phyloP scores from a whole-genome alignment of 2,888 invertebrate species.

The Dasysyrphus albostriatus region DNA sequence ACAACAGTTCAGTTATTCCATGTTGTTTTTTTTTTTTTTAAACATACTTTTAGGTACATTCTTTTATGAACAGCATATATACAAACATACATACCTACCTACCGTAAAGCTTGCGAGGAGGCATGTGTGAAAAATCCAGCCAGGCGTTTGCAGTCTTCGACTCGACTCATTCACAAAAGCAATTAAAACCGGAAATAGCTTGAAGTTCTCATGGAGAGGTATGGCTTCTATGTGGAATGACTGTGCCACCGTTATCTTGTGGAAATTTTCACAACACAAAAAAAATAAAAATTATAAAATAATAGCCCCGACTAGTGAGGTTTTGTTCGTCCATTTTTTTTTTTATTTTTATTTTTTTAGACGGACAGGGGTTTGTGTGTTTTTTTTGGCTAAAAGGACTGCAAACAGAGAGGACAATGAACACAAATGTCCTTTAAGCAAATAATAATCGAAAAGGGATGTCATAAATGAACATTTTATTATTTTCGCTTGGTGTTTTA shows the following conservation, averaged over 20 bases:
- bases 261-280: slow-evolving; percentile 42
- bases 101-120: slow-evolving; percentile 19
- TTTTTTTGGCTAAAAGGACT: slow-evolving; percentile 34
- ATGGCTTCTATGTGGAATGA: not conserved
- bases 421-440: slow-evolving; percentile 49
- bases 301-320: slow-evolving; percentile 42
- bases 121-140: slow-evolving; percentile 63
- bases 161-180: slow-evolving; percentile 71
- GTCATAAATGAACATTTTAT: slow-evolving; percentile 44
- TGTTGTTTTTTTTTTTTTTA: not conserved
- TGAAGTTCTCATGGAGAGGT: slow-evolving; percentile 57
- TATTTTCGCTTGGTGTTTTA: slow-evolving; percentile 29
- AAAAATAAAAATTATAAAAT: slow-evolving; percentile 36
- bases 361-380: not conserved
- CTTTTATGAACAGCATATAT: no score
- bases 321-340: slow-evolving; percentile 34
- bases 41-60: not conserved
- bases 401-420: slow-evolving; percentile 59
- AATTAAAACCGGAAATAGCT: slow-evolving; percentile 74
- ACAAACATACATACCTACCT: no score
- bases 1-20: slow-evolving; percentile 18
- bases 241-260: slow-evolving; percentile 44
- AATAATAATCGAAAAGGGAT: slow-evolving; percentile 50
- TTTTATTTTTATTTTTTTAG: slow-evolving; percentile 2
- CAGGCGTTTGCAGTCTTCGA: slow-evolving; percentile 41